phyloP scores from a whole-genome alignment of 2,113 vertebrate species.

The Polypterus bichir region DNA sequence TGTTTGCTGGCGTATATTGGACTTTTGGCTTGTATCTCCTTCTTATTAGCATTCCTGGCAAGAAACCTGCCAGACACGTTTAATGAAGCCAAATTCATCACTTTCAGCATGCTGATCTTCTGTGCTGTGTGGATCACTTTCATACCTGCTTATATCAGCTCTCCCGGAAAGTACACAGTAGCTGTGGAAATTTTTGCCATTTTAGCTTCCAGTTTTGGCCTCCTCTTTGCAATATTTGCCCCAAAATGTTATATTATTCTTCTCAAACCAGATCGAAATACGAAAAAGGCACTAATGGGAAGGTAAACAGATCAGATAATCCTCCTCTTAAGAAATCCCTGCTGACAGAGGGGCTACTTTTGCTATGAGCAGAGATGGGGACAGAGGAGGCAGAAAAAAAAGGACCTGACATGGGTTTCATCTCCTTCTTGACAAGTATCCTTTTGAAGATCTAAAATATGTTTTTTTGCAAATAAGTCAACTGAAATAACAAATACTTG shows the following conservation, averaged over 20 bases:
- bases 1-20: background rate
- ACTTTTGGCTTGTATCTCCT: background rate
- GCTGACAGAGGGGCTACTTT: too few species aligned
- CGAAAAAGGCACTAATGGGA: background rate
- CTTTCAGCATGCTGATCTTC: slow-evolving; percentile 1
- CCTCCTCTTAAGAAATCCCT: too few species aligned
- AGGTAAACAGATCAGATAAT: too few species aligned
- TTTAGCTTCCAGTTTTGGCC: background rate
- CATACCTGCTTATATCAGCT: background rate
- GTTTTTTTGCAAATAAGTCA: too few species aligned
- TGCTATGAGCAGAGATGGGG: too few species aligned
- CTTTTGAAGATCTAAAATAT: too few species aligned
- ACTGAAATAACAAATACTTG: too few species aligned
- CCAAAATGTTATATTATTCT: background rate
- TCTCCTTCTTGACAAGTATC: too few species aligned
- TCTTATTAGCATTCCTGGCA: background rate
- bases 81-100: background rate
- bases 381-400: too few species aligned
- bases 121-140: background rate
- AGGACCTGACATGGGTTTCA: too few species aligned
- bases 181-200: background rate
- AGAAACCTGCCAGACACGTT: background rate
- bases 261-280: background rate
- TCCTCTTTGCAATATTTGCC: background rate
- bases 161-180: background rate